Percentiles rank a stretch among this genome's conserved stretches.
Conservation (phyloP, 1,140 invertebrate genomes). For the Saccostrea glomerata region DNA sequence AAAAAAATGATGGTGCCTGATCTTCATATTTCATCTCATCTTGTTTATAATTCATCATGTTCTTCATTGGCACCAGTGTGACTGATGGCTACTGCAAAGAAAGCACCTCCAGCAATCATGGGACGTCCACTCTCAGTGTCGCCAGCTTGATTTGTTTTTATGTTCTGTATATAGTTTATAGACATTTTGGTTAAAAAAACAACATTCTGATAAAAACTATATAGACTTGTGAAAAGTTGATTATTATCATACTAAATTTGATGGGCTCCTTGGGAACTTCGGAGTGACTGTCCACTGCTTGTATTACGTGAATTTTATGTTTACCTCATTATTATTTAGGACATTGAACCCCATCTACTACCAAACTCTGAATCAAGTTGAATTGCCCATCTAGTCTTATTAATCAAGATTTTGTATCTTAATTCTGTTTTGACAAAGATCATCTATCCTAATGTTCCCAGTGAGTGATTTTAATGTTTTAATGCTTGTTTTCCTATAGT, state of each 20-base stretch:
- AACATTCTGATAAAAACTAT: not conserved
- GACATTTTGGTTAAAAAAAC: not conserved
- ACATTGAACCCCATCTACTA: not conserved
- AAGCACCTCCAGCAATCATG: constrained; percentile 7
- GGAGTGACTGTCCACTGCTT: not conserved
- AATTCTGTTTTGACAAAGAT: not conserved
- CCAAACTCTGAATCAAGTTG: not conserved
- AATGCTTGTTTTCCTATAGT: not conserved
- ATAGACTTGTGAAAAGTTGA: not conserved
- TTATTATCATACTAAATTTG: constrained; percentile 1
- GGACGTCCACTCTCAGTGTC: not conserved
- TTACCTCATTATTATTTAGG: constrained; percentile 4
- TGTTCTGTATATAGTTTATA: constrained; percentile 22
- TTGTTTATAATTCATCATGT: constrained; percentile 3
- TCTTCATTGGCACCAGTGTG: constrained; percentile 35
- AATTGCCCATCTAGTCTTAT: constrained; percentile 14
- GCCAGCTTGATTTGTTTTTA: constrained; percentile 18
- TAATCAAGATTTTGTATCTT: not conserved
- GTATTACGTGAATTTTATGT: not conserved
- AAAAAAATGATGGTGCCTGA: constrained; percentile 23
- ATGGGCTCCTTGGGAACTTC: not conserved
- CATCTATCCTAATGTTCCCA: not conserved
- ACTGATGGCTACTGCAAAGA: constrained; percentile 5
- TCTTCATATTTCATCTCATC: constrained; percentile 11
- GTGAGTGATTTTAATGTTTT: constrained; percentile 15